Base-by-base conservation (phyloP, 1,140 invertebrate genomes). In the Brachionus angularis region DNA sequence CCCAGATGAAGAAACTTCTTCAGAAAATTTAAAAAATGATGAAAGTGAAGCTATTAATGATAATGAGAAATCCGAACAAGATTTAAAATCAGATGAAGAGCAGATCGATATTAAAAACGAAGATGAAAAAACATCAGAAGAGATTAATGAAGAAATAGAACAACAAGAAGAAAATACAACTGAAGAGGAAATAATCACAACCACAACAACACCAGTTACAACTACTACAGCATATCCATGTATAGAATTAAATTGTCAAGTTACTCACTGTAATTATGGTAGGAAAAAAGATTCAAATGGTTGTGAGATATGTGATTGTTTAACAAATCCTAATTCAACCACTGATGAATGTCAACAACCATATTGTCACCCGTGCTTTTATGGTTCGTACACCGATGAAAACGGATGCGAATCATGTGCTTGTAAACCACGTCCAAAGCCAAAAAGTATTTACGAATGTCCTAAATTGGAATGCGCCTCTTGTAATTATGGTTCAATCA, bases 301-400 rank as follows among this genome's bases (percentile, higher is more conserved):
- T 16, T 70, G 64, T 53, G 33, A 49, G 16, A 50, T 25, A 5
- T 70, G 64, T 29, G 64, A 50, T 33, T 70, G 64, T 18, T 25
- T 52, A 27, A 18, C 34, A 53, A 49, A 49, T 29, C 39, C 62
- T 21, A 21, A 67, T 23, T 14, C 5, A 29, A 34, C 8, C 16
- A 18, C 16, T 4, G 3, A 27, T 10, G 23, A 27, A 34, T 70
- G 64, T 50, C 39, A 8, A 18, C n/a, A 16, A n/a, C 46, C 46
- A n/a, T 50, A 16, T 2, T 70, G 64, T 70, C 64, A 70, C 29
- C 46, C 64, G n/a, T 70, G 64, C 50, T 70, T 70, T 10, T 70
- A 70, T 53, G 64, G 64, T 33, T 50, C 44, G 16, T 70, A 50
- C 21, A 70, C 64, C 21, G 64, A 70, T 16, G 44, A 49, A 70